Evolutionary conservation across 1,140 invertebrate species (phyloP), one percentile per base, ranked within the genome.

Genomic region (Orius insidiosus): DNA sequence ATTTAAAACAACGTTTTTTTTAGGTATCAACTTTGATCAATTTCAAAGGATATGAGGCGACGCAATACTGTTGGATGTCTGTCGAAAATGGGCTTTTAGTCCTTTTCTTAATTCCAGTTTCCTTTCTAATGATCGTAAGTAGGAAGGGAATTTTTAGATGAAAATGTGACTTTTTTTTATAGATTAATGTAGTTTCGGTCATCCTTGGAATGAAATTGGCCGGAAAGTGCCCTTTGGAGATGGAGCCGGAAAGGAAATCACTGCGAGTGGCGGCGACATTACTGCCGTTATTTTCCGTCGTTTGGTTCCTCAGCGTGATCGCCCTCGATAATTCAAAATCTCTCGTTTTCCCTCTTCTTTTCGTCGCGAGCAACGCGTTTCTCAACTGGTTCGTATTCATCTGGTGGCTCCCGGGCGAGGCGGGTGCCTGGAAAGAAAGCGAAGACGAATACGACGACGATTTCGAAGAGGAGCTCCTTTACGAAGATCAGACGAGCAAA

Each of bases 61-160:
- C 69, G 48, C 67, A 69, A 51, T 80, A 76, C 54, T 80, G 77
- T 57, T 80, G 76, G 71, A 74, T 80, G 65, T 78, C 75, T 0
- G 70, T 79, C 16, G 71, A 76, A 56, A 71, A 74, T 56, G 76
- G 76, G 3, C 79, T 79, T 74, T 65, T 79, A 4, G 61, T 78
- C 51, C 76, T 77, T 14, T 80, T 77, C 52, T 76, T 80, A 67
- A 61, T 75, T 11, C 78, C 78, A 14, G 68, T 75, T 0, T 75
- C 72, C 52, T 58, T 71, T 16, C 58, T 80, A 10, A 78, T 80
- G 36, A 55, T 78, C 37, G 64, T 74, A 45, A 75, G 60, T 60
- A 48, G n/a, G n/a, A n/a, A n/a, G 35, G 14, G 14, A n/a, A n/a
- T n/a, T n/a, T n/a, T n/a, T n/a, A n/a, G n/a, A n/a, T n/a, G n/a